Evolutionary conservation across 1,140 invertebrate species (phyloP).

Genomic region (Halesus radiatus): DNA sequence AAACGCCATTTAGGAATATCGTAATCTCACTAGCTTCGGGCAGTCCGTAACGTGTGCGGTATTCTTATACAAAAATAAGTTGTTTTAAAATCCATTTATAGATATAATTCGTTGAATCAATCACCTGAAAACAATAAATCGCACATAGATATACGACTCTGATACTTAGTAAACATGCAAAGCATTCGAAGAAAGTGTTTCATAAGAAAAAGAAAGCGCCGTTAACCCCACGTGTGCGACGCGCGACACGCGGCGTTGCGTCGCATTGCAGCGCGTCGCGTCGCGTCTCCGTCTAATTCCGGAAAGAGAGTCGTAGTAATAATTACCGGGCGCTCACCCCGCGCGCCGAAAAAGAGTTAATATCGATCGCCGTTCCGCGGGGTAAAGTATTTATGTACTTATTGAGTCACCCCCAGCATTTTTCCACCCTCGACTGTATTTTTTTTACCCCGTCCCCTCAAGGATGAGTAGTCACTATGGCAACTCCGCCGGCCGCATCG

Average conservation of each 20-base stretch:
- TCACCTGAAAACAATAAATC: too few species aligned
- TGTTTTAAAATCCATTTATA: too few species aligned
- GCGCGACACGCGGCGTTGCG: background rate
- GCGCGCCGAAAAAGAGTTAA: conserved; percentile 68
- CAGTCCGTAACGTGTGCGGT: too few species aligned
- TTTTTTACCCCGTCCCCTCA: conserved; percentile 68
- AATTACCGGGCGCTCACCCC: conserved; percentile 53
- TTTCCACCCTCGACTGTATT: conserved; percentile 72
- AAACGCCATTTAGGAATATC: too few species aligned
- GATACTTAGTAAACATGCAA: too few species aligned
- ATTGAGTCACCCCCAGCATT: conserved; percentile 71
- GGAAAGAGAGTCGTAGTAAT: conserved; percentile 36
- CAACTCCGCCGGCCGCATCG: conserved; percentile 61
- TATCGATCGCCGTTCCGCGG: conserved; percentile 72
- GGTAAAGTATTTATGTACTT: conserved; percentile 57
- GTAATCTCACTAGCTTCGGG: too few species aligned
- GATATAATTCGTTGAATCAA: too few species aligned
- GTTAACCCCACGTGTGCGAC: background rate
- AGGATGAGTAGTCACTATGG: conserved; percentile 73
- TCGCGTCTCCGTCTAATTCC: conserved; percentile 45
- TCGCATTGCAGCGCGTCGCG: conserved; percentile 22
- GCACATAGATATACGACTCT: too few species aligned
- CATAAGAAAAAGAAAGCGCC: too few species aligned
- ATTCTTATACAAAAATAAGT: too few species aligned
- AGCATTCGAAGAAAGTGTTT: too few species aligned